A percentile compares a stretch with the other conserved stretches of the same genome.
Conservation (phyloP, 37 sponge, comb jelly and placozoan species). For the Haliclona indistincta region DNA sequence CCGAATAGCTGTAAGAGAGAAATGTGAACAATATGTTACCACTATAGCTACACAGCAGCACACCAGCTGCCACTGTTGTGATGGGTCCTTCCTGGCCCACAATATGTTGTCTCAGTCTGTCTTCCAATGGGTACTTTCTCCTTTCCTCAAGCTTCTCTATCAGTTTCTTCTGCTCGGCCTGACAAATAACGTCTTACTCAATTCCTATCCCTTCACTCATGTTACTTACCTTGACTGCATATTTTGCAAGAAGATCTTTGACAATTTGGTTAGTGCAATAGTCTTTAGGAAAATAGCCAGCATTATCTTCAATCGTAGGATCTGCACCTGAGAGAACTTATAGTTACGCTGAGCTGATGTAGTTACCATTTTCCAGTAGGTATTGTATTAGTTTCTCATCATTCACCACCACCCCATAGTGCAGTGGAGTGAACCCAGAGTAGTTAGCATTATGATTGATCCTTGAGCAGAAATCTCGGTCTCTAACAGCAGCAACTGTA, state of each 20-base stretch:
- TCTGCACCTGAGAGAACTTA: constrained; percentile 44
- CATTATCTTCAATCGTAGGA: constrained; percentile 57
- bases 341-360: background rate
- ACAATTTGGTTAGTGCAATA: constrained; percentile 43
- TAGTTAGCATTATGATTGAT: constrained; percentile 69
- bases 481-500: constrained; percentile 63
- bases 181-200: background rate
- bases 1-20: constrained; percentile 64
- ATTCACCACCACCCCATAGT: constrained; percentile 83
- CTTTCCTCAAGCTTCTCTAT: constrained; percentile 55
- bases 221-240: constrained; percentile 32
- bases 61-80: constrained; percentile 67
- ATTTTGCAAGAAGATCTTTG: constrained; percentile 10
- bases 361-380: constrained; percentile 45
- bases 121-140: constrained; percentile 61
- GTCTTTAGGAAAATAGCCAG: constrained; percentile 33
- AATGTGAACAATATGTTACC: constrained; percentile 1
- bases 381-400: constrained; percentile 53
- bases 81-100: constrained; percentile 94
- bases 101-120: constrained; percentile 52
- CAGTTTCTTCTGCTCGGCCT: constrained; percentile 35
- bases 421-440: constrained; percentile 90
- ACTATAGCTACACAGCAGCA: background rate
- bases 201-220: background rate
- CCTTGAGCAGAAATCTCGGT: constrained; percentile 56